Base-by-base conservation (phyloP, 2,888 invertebrate species). In the Machimus rusticus region DNA sequence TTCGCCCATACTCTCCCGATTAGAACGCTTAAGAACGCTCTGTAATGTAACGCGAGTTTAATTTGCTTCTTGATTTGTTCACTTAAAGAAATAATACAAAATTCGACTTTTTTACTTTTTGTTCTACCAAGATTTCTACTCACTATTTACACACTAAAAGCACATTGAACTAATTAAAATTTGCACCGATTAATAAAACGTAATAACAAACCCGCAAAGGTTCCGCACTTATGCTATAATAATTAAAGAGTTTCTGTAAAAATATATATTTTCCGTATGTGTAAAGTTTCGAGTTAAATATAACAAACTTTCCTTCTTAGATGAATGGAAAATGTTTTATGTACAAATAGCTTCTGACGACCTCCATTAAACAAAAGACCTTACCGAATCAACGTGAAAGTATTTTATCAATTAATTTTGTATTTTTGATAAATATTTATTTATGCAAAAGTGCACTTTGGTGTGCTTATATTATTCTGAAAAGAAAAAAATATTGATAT, bases 381-480 rank as follows among this genome's bases (percentile, higher is more conserved):
- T 81, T 55, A 46, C 55, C 31, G 51, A 81, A 28, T 31, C 5
- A 81, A 51, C 16, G 31, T 81, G 81, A 51, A 81, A 51, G 23
- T 55, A 46, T 19, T 55, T 51, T 51, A 31, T 37, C 76, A 76
- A 51, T 31, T 78, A 78, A 46, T 46, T 78, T 16, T 55, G 81
- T 51, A 76, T 55, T 51, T 28, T 34, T 81, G 55, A 81, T 81
- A 81, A 81, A 81, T 81, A 34, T 84, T 46, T 74, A 66, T 37
- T 66, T 66, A 84, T 84, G 84, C 84, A 84, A 84, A 84, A 84
- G 84, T 84, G 74, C 84, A 84, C 84, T 84, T 84, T 84, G 84
- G 84, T 84, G 84, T 84, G 84, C 84, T 84, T 84, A 84, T 84
- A 23, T 66, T 84, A 74, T 66, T 84, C 84, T 84, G 84, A 66